These are phyloP conservation scores for Zaprionus lineosus DNA, from an alignment of 2,888 invertebrate species.

Conservation along the genomic window DNA sequence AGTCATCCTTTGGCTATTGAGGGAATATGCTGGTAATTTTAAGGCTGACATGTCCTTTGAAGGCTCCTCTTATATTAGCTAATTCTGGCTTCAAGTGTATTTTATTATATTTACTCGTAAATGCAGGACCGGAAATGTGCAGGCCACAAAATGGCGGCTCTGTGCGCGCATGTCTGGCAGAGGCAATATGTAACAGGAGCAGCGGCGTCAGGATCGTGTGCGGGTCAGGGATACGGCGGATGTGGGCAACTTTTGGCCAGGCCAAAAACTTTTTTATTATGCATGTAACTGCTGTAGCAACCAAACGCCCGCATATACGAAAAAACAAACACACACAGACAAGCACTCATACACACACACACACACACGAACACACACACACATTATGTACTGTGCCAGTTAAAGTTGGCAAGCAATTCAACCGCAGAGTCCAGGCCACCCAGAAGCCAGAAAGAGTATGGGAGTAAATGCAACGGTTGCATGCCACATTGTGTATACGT, in stretches of 20 bases:
- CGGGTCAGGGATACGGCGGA: conserved; percentile 27
- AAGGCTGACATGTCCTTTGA: too few species aligned
- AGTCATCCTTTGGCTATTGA: too few species aligned
- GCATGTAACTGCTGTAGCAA: conserved; percentile 20
- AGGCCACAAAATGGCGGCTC: conserved; percentile 52
- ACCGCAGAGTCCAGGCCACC: conserved; percentile 24
- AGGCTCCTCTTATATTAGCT: too few species aligned
- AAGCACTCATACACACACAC: conserved; percentile 5
- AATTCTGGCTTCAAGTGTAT: conserved; percentile 8
- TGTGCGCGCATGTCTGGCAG: conserved; percentile 32
- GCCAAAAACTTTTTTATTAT: conserved; percentile 23
- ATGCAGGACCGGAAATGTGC: conserved; percentile 48
- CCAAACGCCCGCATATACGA: conserved; percentile 12
- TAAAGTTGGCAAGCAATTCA: conserved; percentile 33
- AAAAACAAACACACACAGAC: conserved; percentile 12
- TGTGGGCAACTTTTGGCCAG: conserved; percentile 13
- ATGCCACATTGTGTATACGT: conserved; percentile 39
- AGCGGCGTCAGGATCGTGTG: conserved; percentile 23
- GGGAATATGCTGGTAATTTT: too few species aligned
- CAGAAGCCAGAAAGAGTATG: conserved; percentile 22
- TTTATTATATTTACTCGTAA: conserved; percentile 8
- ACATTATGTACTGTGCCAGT: conserved; percentile 40
- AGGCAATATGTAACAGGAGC: conserved; percentile 18
- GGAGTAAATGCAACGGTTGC: conserved; percentile 47
- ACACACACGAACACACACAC: background rate